These are phyloP conservation scores for Cavia porcellus DNA, from an alignment of 2,113 vertebrate species.

Conservation along the genomic window DNA sequence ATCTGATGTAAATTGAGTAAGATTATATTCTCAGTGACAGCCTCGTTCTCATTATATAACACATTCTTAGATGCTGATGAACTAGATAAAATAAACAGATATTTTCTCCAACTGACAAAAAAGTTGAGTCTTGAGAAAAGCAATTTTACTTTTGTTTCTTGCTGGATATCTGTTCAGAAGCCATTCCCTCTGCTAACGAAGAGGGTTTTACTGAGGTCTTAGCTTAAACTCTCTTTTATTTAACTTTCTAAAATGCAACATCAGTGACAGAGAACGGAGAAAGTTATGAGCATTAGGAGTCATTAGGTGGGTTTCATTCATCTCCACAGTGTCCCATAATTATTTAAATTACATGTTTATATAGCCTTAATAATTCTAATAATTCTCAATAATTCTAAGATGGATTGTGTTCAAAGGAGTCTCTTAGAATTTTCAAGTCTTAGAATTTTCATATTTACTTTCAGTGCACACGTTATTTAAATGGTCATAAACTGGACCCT, in stretches of 20 bases:
- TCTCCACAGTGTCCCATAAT: slow-evolving; percentile 79
- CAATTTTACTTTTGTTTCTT: slow-evolving; percentile 73
- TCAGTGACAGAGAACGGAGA: slow-evolving; percentile 78
- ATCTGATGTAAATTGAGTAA: slow-evolving; percentile 81
- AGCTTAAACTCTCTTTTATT: slow-evolving; percentile 80
- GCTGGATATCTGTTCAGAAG: slow-evolving; percentile 60
- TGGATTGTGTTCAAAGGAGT: background rate
- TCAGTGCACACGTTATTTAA: slow-evolving; percentile 76
- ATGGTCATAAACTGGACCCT: slow-evolving; percentile 78
- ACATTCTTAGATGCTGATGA: slow-evolving; percentile 79
- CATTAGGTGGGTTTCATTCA: slow-evolving; percentile 81
- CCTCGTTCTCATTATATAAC: slow-evolving; percentile 70
- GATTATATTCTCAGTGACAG: slow-evolving; percentile 85
- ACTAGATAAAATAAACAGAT: slow-evolving; percentile 63
- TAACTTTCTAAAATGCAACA: slow-evolving; percentile 83
- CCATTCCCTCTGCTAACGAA: slow-evolving; percentile 73
- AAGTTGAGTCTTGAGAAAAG: slow-evolving; percentile 47
- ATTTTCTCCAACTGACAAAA: slow-evolving; percentile 72
- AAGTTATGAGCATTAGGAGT: slow-evolving; percentile 76
- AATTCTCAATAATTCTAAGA: background rate
- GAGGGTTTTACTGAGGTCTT: slow-evolving; percentile 63
- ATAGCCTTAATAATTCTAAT: slow-evolving; percentile 57
- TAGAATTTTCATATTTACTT: slow-evolving; percentile 80
- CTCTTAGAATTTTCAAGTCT: background rate
- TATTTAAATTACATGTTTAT: slow-evolving; percentile 86